Conservation (phyloP, 2,888 invertebrate species). For the Coleophora deauratella region DNA sequence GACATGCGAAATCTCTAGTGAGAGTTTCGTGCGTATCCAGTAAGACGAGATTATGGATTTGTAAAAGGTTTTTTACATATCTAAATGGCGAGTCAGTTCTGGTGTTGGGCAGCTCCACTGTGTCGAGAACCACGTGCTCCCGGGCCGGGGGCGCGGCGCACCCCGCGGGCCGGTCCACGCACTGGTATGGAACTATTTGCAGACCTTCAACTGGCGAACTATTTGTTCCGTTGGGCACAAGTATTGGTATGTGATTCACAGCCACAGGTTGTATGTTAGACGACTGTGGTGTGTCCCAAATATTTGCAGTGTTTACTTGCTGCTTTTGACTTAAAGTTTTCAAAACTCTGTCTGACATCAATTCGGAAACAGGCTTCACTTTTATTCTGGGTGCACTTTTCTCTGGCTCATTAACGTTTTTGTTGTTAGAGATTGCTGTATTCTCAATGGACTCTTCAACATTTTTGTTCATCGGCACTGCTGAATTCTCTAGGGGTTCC, state of each 20-base stretch:
- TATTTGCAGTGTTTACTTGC: background rate
- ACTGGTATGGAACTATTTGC: too few relatives aligned
- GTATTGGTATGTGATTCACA: slow-evolving; percentile 1
- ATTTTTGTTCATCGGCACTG: background rate
- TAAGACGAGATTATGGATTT: slow-evolving; percentile 38
- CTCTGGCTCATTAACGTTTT: slow-evolving; percentile 9
- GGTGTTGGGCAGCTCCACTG: slow-evolving; percentile 46
- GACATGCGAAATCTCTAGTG: slow-evolving; percentile 25
- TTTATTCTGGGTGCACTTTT: slow-evolving; percentile 43
- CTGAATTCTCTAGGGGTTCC: background rate
- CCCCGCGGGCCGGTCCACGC: background rate
- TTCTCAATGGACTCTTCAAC: background rate
- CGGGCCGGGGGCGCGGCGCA: background rate
- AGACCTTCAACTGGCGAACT: background rate
- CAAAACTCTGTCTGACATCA: slow-evolving; percentile 41
- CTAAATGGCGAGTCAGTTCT: slow-evolving; percentile 44
- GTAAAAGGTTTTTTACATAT: slow-evolving; percentile 43
- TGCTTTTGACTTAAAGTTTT: slow-evolving; percentile 19
- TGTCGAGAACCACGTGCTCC: slow-evolving; percentile 36
- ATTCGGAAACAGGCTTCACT: slow-evolving; percentile 52
- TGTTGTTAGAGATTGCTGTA: background rate
- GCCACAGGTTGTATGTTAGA: too few relatives aligned
- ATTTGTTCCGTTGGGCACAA: slow-evolving; percentile 1
- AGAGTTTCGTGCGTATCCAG: slow-evolving; percentile 25
- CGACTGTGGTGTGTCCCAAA: slow-evolving; percentile 1